These are phyloP conservation scores for Popillia japonica DNA, from an alignment of 1,140 invertebrate genomes.

Conservation along the genomic window DNA sequence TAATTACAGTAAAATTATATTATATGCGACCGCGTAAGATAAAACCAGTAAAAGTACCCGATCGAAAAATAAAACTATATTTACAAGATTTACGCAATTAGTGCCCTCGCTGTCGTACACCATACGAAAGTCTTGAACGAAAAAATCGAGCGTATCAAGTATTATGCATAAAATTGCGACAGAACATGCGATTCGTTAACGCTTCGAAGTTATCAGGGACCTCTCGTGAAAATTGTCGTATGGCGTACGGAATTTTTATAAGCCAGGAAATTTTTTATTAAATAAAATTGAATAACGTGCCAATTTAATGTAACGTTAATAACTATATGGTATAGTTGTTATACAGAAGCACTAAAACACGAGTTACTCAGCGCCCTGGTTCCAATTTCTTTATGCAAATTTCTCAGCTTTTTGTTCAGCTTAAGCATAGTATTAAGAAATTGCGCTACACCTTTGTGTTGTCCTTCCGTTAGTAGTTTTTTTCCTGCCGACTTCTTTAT, in stretches of 20 bases:
- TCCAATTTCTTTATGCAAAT: constrained; percentile 12
- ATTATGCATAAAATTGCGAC: not conserved
- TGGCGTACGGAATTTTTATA: not conserved
- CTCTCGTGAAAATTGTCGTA: not conserved
- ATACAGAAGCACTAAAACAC: constrained; percentile 4
- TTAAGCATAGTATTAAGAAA: constrained; percentile 15
- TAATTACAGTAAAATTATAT: constrained; percentile 12
- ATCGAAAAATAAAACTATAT: constrained; percentile 12
- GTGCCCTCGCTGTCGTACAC: not conserved
- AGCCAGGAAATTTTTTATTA: not conserved
- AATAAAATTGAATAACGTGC: constrained; percentile 6
- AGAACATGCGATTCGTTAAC: not conserved
- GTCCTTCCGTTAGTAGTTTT: not conserved
- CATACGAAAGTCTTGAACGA: not conserved
- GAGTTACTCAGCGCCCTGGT: not conserved
- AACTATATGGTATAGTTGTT: not conserved
- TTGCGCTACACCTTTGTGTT: not conserved
- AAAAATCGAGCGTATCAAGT: not conserved
- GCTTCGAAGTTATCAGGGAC: not conserved
- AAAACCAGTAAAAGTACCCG: not conserved
- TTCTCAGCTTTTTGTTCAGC: not conserved
- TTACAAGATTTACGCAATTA: constrained; percentile 8
- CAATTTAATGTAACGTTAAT: not conserved
- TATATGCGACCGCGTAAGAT: not conserved
- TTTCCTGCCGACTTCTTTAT: too few relatives aligned